Evolutionary conservation across 2,113 vertebrate genomes (phyloP).

Genomic region (Ciconia boyciana): DNA sequence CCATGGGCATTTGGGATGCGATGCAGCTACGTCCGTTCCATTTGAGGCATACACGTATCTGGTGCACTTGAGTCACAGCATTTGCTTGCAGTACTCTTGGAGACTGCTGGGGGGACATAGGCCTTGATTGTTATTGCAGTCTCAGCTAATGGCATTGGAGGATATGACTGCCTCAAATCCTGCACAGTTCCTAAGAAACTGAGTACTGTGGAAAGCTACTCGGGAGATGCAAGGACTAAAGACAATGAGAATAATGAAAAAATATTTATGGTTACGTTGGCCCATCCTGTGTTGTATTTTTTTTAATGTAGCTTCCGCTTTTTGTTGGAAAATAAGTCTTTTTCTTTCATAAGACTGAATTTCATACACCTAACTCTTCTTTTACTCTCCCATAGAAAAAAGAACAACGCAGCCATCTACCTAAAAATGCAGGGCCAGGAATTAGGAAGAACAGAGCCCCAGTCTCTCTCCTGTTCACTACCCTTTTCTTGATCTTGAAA

Average conservation of each 20-base stretch:
- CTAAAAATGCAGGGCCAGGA: background rate
- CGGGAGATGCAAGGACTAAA: background rate
- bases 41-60: accelerated
- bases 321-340: background rate
- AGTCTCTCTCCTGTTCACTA: background rate
- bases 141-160: background rate
- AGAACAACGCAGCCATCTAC: background rate
- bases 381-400: background rate
- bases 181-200: background rate
- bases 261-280: background rate
- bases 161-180: background rate
- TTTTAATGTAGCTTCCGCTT: background rate
- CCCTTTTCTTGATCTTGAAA: slow-evolving; percentile 6
- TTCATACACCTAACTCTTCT: background rate
- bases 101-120: background rate
- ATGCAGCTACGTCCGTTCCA: background rate
- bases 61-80: background rate
- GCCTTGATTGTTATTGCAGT: background rate
- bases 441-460: background rate
- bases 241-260: background rate
- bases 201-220: background rate
- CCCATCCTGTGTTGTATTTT: background rate
- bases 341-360: background rate
- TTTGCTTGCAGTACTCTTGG: background rate
- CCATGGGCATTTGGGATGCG: background rate